Evolutionary conservation across 1,140 invertebrate genomes (phyloP), one percentile per base, ranked within the genome.

Genomic region (Drusus annulatus): DNA sequence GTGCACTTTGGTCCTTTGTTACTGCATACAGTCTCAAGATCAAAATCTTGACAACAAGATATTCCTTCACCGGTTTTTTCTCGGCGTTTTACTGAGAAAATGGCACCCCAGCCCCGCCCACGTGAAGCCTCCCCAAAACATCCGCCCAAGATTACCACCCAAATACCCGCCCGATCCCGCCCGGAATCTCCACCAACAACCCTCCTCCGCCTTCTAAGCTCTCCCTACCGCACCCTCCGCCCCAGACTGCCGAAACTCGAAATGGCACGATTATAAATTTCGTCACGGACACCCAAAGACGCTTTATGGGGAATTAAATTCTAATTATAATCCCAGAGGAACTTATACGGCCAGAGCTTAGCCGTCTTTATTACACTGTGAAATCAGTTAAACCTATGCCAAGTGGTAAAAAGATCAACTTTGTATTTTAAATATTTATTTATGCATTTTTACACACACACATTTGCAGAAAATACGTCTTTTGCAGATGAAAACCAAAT

Each of bases 291-390:
- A 79, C 81, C 79, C 74, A 80, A 83, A 83, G 81, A 80, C 81
- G 79, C 81, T 83, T 83, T 83, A 83, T 83, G 81, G 81, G 73
- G 76, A 83, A 83, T 83, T 83, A 83, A 83, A 83, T 83, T 83
- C 81, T 83, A 83, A 83, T 83, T 83, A 83, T 79, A 80, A 83
- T 80, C 81, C 81, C 76, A 65, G 77, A 63, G 79, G 80, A 83
- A 79, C 79, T 80, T 80, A 80, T 80, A 78, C 79, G 79, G 78
- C 69, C 75, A 21, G 71, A 74, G 21, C 65, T 50, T 19, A 19
- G 31, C 4, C 31, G 28, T 50, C 65, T 45, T 45, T 69, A 69
- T 69, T 50, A 50, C 31, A 17, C n/a, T 31, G 31, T 8, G 28
- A 45, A 69, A 31, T 65, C 62, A 31, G 25, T 25, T 13, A 65